Evolutionary conservation across 2,797 vertebrate species (phyloP), one percentile per base, ranked within the genome.

Genomic region (Orestias chungarensis): DNA sequence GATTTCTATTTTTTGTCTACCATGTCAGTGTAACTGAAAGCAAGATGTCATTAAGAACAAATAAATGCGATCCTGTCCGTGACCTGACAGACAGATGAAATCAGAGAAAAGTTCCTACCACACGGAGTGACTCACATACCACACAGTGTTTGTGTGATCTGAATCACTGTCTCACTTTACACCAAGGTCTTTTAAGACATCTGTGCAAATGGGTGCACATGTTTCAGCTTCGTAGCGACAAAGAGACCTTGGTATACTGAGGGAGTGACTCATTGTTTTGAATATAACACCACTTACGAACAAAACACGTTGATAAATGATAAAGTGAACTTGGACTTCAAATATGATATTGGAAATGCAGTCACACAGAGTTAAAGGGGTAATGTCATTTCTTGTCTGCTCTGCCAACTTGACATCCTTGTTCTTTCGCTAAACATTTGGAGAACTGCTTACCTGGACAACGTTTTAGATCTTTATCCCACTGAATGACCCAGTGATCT

Each of bases 81-180:
- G 49, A 68, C 25, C 15, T 64, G 25, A 27, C 6, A 25, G 50
- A 46, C 1, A 55, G 47, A 65, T 40, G 17, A 31, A 73, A 54
- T 55, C 12, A 44, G 7, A 52, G 27, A 65, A 64, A 20, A 15
- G 9, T n/a, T 17, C 38, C 52, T 3, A 12, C 55, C 27, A 62
- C 66, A 62, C 25, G 50, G 23, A 46, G 23, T 57, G 50, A 73
- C 50, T 73, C 49, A 73, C 31, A 29, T n/a, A 27, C 25, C 54
- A 40, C 43, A n/a, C 10, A 18, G 64, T 73, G 52, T 59, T 43
- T 17, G 42, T 33, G 66, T 20, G 38, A 68, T 31, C 10, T 43
- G 35, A 62, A 27, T 61, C 64, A 70, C 66, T 70, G 46, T 74
- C 40, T 70, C 52, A 43, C 52, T 52, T 35, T 61, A 42, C 29